Base-by-base conservation (phyloP, 2,113 vertebrate species). In the Saguinus midas region DNA sequence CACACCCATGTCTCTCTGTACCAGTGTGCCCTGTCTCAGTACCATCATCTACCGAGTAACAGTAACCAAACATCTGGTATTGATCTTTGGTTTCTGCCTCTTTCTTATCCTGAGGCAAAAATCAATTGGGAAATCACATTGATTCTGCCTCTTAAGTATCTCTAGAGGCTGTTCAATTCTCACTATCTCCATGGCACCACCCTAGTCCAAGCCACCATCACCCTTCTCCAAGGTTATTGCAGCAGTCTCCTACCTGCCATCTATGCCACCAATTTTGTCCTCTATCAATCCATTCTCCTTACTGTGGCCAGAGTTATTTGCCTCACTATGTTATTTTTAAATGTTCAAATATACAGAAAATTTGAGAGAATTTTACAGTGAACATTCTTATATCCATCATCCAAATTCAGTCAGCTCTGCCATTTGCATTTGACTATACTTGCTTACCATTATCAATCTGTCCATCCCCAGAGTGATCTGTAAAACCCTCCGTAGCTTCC, bases 321-420 rank as follows among this genome's bases (percentile, higher is more conserved):
- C 45, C 81, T 37, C 35, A 70, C 81, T 45, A 68, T 83, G 16
- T 52, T 80, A 82, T 45, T 32, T 73, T 84, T 55, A 84, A 81
- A 80, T 95, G 17, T 80, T 88, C 12, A 87, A 87, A 84, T 27
- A 87, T 75, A 75, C 43, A 61, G 85, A 83, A 87, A 87, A 64
- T 37, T 72, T 83, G 17, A 94, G 92, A 83, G 66, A 57, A 80
- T 25, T 92, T 84, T 40, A 55, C 7, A 76, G 12, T 48, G 32
- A 96, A 73, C n/a, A 93, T 32, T 35, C 6, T n/a, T 32, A 75
- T 45, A 35, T 6, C 23, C 11, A 95, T n/a, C n/a, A 90, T 64
- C 37, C 87, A 84, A 68, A 94, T 83, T 90, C 14, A 52, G 8
- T 25, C 23, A 64, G 18, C 20, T 92, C 64, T 50, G 58, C 20